A percentile compares a stretch with the other conserved stretches of the same genome.
Evolutionary conservation across 2,797 vertebrate genomes (phyloP).

Genomic region (Chrysolophus pictus): DNA sequence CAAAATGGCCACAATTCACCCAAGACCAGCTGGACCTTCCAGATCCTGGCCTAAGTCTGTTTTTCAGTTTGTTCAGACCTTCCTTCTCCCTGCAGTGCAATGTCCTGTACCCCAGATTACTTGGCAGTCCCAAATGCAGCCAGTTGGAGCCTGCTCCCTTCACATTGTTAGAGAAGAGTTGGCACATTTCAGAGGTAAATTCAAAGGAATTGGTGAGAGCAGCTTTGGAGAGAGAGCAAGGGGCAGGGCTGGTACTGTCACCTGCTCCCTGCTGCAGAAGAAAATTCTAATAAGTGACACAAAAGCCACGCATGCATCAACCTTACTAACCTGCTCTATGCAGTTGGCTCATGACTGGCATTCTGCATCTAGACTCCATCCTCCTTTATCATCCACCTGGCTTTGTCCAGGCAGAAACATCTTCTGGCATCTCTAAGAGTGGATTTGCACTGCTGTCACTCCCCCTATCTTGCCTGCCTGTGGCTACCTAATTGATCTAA

Average conservation of each 20-base stretch:
- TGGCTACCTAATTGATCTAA: background rate
- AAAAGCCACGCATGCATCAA: background rate
- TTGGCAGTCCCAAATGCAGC: background rate
- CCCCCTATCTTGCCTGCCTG: background rate
- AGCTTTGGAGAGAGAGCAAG: background rate
- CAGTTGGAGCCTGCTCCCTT: background rate
- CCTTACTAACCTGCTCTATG: background rate
- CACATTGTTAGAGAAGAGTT: background rate
- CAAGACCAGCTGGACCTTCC: background rate
- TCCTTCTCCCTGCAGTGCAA: background rate
- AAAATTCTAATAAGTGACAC: background rate
- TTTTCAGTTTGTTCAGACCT: background rate
- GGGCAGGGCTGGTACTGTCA: background rate
- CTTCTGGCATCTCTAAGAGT: background rate
- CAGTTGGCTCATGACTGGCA: background rate
- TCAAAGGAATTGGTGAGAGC: background rate
- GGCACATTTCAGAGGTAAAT: background rate
- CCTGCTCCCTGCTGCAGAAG: background rate
- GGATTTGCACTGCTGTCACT: background rate
- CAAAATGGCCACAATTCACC: background rate
- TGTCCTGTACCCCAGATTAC: background rate
- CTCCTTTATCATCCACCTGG: background rate
- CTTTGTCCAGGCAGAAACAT: constrained; percentile 45
- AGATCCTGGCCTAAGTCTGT: background rate
- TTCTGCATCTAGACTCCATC: background rate